phyloP scores from a whole-genome alignment of 2,797 vertebrate species.

The Parambassis ranga region DNA sequence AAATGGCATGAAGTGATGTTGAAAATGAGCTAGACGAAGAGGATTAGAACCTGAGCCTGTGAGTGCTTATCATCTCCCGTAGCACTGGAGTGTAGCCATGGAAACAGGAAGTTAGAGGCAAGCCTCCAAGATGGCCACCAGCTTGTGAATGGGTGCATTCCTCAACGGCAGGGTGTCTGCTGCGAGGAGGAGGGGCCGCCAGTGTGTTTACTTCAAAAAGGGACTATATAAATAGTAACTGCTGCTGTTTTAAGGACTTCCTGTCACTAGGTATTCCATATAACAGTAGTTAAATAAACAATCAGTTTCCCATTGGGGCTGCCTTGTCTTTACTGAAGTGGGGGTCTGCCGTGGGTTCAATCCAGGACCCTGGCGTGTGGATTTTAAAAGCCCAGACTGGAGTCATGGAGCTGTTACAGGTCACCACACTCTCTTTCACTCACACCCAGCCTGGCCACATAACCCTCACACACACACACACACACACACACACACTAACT shows the following conservation, averaged over 20 bases:
- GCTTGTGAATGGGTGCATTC: conserved; percentile 85
- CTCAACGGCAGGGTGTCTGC: conserved; percentile 75
- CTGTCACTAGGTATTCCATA: conserved; percentile 81
- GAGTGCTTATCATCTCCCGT: conserved; percentile 64
- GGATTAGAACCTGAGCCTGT: conserved; percentile 60
- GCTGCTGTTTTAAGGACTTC: conserved; percentile 85
- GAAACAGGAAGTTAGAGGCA: conserved; percentile 81
- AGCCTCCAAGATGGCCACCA: conserved; percentile 83
- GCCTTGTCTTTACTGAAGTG: conserved; percentile 49
- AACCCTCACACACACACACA: conserved; percentile 43
- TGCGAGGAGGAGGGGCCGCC: conserved; percentile 53
- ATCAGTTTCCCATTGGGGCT: conserved; percentile 66
- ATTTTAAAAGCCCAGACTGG: conserved; percentile 68
- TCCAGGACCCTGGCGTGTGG: conserved; percentile 59
- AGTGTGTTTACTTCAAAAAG: conserved; percentile 80
- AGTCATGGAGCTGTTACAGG: conserved; percentile 74
- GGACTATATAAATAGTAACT: conserved; percentile 84
- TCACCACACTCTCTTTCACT: conserved; percentile 76
- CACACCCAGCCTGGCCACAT: conserved; percentile 59
- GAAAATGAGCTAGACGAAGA: conserved; percentile 71
- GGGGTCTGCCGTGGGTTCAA: conserved; percentile 62
- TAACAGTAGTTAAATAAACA: conserved; percentile 84
- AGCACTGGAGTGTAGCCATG: conserved; percentile 71
- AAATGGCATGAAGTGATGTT: conserved; percentile 69
- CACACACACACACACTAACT: conserved; percentile 20